Conservation (phyloP, 2,888 invertebrate species). For the Hypselothyrea guttata region DNA sequence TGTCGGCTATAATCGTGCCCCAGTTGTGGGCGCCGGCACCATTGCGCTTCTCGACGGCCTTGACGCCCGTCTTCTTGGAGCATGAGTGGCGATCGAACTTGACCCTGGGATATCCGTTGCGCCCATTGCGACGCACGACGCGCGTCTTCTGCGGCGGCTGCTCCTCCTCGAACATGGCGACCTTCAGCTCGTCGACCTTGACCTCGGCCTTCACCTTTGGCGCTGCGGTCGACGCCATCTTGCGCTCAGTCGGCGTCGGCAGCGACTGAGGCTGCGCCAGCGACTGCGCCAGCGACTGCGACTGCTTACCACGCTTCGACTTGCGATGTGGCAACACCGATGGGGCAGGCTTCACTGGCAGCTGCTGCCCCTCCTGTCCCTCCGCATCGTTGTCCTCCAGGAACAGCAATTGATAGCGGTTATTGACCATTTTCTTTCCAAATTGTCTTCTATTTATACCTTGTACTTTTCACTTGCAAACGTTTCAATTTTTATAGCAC, state of each 20-base stretch:
- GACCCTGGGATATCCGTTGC: not conserved
- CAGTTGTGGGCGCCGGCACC: constrained; percentile 38
- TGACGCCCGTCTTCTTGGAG: constrained; percentile 24
- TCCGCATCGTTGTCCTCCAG: constrained; percentile 34
- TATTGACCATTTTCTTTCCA: no score
- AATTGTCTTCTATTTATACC: constrained; percentile 25
- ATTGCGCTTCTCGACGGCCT: constrained; percentile 31
- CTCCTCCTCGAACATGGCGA: not conserved
- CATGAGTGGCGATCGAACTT: constrained; percentile 30
- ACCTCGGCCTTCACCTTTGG: no score
- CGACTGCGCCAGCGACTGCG: constrained; percentile 1
- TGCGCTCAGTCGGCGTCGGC: constrained; percentile 5
- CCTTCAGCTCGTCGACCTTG: no score
- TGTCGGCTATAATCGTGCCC: constrained; percentile 29
- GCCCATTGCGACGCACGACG: not conserved
- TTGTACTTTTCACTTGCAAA: no score
- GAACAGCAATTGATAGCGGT: constrained; percentile 37
- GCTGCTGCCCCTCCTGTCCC: not conserved
- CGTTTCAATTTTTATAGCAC: no score
- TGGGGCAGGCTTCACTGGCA: not conserved
- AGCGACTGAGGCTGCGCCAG: not conserved
- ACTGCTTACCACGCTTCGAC: not conserved
- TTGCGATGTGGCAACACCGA: no score
- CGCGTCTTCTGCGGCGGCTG: not conserved
- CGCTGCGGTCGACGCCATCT: no score